Conservation (phyloP, 2,797 vertebrate genomes). For the Labroides dimidiatus region DNA sequence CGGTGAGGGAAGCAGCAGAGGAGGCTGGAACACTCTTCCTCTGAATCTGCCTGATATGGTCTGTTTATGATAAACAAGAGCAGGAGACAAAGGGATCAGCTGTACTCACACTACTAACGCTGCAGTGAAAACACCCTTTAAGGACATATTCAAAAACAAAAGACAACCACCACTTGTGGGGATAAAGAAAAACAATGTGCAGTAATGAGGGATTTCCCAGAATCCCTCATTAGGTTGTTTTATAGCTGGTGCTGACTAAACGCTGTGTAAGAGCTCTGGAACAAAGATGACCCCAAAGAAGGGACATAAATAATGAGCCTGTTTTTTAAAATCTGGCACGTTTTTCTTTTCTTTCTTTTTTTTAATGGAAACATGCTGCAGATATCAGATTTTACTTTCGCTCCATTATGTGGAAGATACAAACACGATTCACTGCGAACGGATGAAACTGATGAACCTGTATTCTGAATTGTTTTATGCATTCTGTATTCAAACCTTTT, state of each 20-base stretch:
- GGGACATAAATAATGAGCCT: constrained; percentile 66
- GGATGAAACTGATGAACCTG: too few species aligned
- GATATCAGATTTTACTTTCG: constrained; percentile 44
- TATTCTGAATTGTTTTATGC: too few species aligned
- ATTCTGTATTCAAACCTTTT: too few species aligned
- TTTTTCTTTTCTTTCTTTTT: constrained; percentile 63
- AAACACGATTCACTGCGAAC: background rate
- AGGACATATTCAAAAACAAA: constrained; percentile 6
- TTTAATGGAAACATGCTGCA: constrained; percentile 59
- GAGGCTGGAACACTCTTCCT: constrained; percentile 24
- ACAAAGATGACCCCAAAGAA: constrained; percentile 49
- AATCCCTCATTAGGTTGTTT: constrained; percentile 63
- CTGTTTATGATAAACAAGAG: constrained; percentile 67
- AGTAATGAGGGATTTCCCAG: constrained; percentile 24
- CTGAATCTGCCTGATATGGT: constrained; percentile 45
- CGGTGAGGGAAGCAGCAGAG: constrained; percentile 13
- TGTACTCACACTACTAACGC: constrained; percentile 14
- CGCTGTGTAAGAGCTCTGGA: constrained; percentile 35
- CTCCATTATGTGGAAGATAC: constrained; percentile 48
- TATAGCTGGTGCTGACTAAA: constrained; percentile 58
- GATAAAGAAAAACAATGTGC: constrained; percentile 18
- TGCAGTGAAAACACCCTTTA: background rate
- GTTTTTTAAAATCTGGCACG: constrained; percentile 62
- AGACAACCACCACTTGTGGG: constrained; percentile 6
- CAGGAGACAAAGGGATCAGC: constrained; percentile 41